Evolutionary conservation across 2,888 invertebrate species (phyloP).

Genomic region (Tigriopus californicus): DNA sequence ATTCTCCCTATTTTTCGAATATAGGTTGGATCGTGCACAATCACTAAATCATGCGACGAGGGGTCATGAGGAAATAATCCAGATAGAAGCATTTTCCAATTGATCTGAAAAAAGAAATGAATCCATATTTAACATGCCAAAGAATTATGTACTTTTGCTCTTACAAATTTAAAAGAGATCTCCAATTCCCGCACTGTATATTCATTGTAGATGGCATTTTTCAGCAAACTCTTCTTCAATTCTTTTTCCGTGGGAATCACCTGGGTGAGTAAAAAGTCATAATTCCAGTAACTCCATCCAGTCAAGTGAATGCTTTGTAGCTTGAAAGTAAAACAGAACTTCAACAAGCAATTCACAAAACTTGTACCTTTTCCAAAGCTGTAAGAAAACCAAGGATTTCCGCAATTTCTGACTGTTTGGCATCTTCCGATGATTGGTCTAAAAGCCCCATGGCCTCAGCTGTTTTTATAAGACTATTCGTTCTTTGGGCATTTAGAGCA

Average conservation of each 20-base stretch:
- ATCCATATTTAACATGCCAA: neutral
- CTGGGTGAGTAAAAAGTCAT: too few species aligned
- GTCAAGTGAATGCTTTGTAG: too few species aligned
- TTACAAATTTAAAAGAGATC: neutral
- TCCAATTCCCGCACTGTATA: conserved; percentile 1
- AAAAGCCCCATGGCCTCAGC: neutral
- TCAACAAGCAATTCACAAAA: too few species aligned
- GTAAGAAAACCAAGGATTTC: conserved; percentile 5
- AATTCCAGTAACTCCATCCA: too few species aligned
- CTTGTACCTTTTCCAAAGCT: neutral
- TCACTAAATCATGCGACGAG: neutral
- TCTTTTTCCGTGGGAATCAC: conserved; percentile 9
- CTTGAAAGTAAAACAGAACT: too few species aligned
- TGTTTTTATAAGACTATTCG: neutral
- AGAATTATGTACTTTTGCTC: neutral
- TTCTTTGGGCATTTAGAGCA: conserved; percentile 9
- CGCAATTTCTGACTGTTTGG: neutral
- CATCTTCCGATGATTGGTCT: neutral
- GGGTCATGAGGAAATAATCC: neutral
- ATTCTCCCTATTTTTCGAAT: conserved; percentile 6
- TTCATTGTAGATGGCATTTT: conserved; percentile 8
- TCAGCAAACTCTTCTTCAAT: conserved; percentile 4
- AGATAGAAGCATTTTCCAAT: conserved; percentile 1
- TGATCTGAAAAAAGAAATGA: conserved; percentile 2
- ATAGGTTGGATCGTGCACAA: conserved; percentile 11